Evolutionary conservation across 2,888 invertebrate species (phyloP).

Genomic region (Tipula unca): DNA sequence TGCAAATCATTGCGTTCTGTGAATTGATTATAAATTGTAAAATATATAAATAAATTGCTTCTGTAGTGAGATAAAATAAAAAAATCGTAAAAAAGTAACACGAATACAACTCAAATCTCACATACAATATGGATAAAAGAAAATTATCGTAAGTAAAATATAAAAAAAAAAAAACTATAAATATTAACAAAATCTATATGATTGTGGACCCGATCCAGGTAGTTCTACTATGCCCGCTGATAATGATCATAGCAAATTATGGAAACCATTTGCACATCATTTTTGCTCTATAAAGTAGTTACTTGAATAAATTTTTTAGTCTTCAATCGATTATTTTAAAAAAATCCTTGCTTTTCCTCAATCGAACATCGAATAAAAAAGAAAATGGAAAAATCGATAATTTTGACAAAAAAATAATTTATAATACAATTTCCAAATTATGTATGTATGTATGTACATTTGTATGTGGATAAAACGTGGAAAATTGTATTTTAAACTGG

Average conservation of each 20-base stretch:
- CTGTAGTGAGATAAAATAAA: background rate
- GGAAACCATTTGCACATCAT: background rate
- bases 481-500: background rate
- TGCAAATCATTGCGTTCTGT: background rate
- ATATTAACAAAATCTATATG: background rate
- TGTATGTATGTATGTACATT: no score
- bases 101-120: background rate
- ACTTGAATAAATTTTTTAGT: background rate
- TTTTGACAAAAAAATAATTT: background rate
- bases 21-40: background rate
- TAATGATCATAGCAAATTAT: background rate
- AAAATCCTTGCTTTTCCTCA: background rate
- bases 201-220: background rate
- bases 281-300: background rate
- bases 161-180: background rate
- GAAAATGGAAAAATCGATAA: background rate
- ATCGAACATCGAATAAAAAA: background rate
- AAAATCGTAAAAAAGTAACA: background rate
- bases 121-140: slow-evolving; percentile 37
- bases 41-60: background rate
- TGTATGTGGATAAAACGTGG: background rate
- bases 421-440: background rate
- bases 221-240: background rate
- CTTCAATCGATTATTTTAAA: background rate
- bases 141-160: slow-evolving; percentile 41